Evolutionary conservation across 92 coral and sea anemone species (phyloP), one percentile per base, ranked within the genome.

Genomic region (Zoanthus gigantus): DNA sequence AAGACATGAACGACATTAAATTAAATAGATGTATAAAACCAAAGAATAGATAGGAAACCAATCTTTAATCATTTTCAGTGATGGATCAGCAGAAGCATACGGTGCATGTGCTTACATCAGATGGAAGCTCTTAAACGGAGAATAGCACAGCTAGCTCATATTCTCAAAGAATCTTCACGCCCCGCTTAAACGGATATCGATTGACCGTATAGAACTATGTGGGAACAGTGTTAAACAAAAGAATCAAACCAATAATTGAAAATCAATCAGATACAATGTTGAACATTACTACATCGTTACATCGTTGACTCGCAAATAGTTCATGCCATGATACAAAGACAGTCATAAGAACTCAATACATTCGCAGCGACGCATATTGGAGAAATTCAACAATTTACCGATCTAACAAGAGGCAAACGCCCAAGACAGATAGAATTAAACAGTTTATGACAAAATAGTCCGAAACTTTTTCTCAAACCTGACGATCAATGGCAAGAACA

Each of bases 51-150:
- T 58, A 58, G 18, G n/a, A 58, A 58, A 58, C 23, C n/a, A 4
- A 14, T 58, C 66, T 58, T 58, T 58, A 58, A 58, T 58, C 66
- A 58, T 58, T 58, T 58, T 58, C 66, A 58, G 66, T 58, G 66
- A 58, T n/a, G 66, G 66, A 58, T 58, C 66, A 58, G 2, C 66
- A 14, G n/a, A 58, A 58, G 66, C 66, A 58, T 58, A 58, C 23
- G 66, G 66, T 5, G 54, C 54, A 50, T 6, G 54, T 50, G 54
- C 54, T 6, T 50, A 50, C 54, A 50, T 50, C 9, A 50, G 54
- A 50, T 50, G 54, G 54, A 50, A 50, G 54, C 54, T 50, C 1
- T 50, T 10, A 50, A 50, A 50, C 9, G 54, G 54, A 50, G 54
- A 50, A 50, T 50, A 50, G 0, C 54, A 50, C 3, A 50, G 12